Conservation (phyloP, 2,113 vertebrate genomes). For the Siniperca chuatsi region DNA sequence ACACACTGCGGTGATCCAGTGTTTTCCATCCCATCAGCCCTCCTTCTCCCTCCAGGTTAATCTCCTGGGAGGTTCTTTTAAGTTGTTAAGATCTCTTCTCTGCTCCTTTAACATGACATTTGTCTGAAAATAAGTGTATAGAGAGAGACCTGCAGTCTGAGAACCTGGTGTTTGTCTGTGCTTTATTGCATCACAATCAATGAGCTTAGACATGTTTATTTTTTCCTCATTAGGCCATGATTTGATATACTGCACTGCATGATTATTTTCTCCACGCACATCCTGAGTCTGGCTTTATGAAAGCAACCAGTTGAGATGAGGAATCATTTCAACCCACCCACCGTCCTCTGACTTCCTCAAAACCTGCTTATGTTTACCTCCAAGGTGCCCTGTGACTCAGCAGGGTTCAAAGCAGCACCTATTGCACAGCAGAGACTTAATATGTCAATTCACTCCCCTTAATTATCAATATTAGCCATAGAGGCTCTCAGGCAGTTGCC, state of each 20-base stretch:
- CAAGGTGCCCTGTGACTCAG: conserved; percentile 34
- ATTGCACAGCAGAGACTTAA: conserved; percentile 42
- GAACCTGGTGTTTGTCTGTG: neutral
- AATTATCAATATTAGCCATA: conserved; percentile 69
- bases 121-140: conserved; percentile 29
- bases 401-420: conserved; percentile 32
- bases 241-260: conserved; percentile 30
- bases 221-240: conserved; percentile 33
- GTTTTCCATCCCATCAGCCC: conserved; percentile 35
- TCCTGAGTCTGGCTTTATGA: conserved; percentile 6
- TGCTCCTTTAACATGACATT: conserved; percentile 28
- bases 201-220: conserved; percentile 35
- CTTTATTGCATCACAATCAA: conserved; percentile 35
- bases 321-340: conserved; percentile 23
- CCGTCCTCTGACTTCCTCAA: conserved; percentile 1
- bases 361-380: conserved; percentile 36
- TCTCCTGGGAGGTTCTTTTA: conserved; percentile 52
- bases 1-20: conserved; percentile 57
- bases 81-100: conserved; percentile 49
- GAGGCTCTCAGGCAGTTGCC: conserved; percentile 42
- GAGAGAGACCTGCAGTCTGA: neutral
- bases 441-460: conserved; percentile 55
- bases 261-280: conserved; percentile 22
- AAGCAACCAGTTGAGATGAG: conserved; percentile 14
- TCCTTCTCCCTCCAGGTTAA: conserved; percentile 22